A percentile compares a stretch with the other conserved stretches of the same genome.
Conservation (phyloP, 2,113 vertebrate species). For the Collichthys lucidus region DNA sequence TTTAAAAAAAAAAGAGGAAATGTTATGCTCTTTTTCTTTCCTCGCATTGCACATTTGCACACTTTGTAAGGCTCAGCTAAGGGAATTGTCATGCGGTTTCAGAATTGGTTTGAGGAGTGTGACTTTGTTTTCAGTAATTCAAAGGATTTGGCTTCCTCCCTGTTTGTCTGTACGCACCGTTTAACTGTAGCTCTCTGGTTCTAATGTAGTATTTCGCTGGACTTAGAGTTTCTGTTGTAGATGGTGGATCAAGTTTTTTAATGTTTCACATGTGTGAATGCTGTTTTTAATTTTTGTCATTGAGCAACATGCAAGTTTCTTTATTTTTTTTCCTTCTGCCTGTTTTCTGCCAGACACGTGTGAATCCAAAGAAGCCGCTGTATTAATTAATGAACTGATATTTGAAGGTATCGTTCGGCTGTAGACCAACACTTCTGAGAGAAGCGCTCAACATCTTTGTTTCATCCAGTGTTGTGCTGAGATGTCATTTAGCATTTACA, state of each 20-base stretch:
- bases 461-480: constrained; percentile 13
- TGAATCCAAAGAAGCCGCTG: not conserved
- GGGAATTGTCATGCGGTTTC: constrained; percentile 60
- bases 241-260: constrained; percentile 23
- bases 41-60: constrained; percentile 57
- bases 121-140: constrained; percentile 54
- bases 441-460: constrained; percentile 5
- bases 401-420: not conserved
- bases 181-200: constrained; percentile 29
- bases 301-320: constrained; percentile 3
- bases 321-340: not conserved
- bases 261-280: constrained; percentile 31
- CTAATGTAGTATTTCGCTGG: constrained; percentile 24
- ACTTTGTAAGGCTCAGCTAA: constrained; percentile 46
- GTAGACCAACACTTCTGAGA: constrained; percentile 5
- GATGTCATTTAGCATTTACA: constrained; percentile 11
- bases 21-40: constrained; percentile 33
- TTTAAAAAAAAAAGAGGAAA: constrained; percentile 38
- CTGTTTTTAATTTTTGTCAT: constrained; percentile 32
- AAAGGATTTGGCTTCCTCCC: constrained; percentile 48
- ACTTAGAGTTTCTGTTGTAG: constrained; percentile 26
- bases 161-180: constrained; percentile 8
- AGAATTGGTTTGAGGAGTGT: constrained; percentile 40
- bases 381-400: not conserved
- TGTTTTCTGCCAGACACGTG: not conserved